phyloP scores from a whole-genome alignment of 2,113 vertebrate genomes.

The Xiphophorus hellerii region DNA sequence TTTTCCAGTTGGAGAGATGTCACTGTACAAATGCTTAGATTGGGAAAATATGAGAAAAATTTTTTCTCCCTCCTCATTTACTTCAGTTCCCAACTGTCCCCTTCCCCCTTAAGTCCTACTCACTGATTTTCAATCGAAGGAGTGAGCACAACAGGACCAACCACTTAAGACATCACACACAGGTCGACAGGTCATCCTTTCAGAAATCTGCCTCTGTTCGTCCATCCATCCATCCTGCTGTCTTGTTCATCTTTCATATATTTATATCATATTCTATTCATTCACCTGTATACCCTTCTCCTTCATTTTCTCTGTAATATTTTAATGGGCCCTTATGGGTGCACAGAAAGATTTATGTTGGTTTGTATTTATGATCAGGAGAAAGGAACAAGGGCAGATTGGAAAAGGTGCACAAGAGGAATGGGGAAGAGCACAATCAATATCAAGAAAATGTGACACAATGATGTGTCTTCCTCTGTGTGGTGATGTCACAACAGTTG shows the following conservation, averaged over 20 bases:
- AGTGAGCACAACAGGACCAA: slow-evolving; percentile 51
- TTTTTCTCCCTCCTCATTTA: slow-evolving; percentile 21
- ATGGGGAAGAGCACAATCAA: slow-evolving; percentile 25
- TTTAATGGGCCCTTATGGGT: slow-evolving; percentile 54
- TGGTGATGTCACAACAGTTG: slow-evolving; percentile 43
- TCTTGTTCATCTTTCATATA: slow-evolving; percentile 63
- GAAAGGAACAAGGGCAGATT: slow-evolving; percentile 43
- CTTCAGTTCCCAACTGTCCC: slow-evolving; percentile 12
- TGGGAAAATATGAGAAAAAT: slow-evolving; percentile 28
- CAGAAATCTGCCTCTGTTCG: slow-evolving; percentile 54
- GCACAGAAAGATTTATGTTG: slow-evolving; percentile 56
- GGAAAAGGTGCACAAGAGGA: background rate
- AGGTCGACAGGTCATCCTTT: slow-evolving; percentile 72
- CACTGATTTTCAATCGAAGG: slow-evolving; percentile 61
- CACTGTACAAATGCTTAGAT: slow-evolving; percentile 22
- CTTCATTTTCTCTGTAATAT: slow-evolving; percentile 26
- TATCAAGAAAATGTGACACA: slow-evolving; percentile 31
- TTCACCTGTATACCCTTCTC: slow-evolving; percentile 34
- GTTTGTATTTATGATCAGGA: slow-evolving; percentile 54
- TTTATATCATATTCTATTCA: slow-evolving; percentile 47
- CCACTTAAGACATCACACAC: slow-evolving; percentile 66
- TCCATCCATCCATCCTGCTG: slow-evolving; percentile 60
- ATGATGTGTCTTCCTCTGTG: slow-evolving; percentile 3
- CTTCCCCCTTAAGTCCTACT: slow-evolving; percentile 22
- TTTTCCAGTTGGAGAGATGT: background rate